Percentiles rank a stretch among this genome's conserved stretches.
Evolutionary conservation across 2,113 vertebrate genomes (phyloP).

Genomic region (Xiphias gladius): DNA sequence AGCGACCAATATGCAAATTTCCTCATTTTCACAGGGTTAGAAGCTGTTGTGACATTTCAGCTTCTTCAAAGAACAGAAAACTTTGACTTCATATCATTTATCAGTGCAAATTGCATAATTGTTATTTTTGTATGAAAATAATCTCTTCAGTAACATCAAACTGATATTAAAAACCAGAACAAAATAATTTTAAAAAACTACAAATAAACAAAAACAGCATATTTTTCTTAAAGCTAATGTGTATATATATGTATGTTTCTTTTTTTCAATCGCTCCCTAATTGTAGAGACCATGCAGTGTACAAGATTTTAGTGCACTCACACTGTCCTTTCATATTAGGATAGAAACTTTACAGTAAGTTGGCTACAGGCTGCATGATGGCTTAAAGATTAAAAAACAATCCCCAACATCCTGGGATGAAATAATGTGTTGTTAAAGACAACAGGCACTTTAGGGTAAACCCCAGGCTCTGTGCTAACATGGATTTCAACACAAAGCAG

Average conservation of each 20-base stretch:
- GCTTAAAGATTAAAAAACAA: constrained; percentile 13
- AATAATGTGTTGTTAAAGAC: constrained; percentile 32
- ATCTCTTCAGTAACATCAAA: constrained; percentile 11
- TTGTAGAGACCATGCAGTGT: not conserved
- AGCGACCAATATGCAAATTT: not conserved
- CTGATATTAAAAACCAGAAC: constrained; percentile 7
- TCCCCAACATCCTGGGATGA: not conserved
- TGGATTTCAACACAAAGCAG: constrained; percentile 50
- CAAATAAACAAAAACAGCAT: not conserved
- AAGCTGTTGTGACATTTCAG: not conserved
- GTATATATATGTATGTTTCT: not conserved
- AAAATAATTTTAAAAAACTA: not conserved
- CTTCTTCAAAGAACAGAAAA: not conserved
- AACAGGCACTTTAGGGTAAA: constrained; percentile 52
- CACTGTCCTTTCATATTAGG: not conserved
- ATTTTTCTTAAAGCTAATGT: not conserved
- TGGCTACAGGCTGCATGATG: not conserved
- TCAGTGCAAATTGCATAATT: constrained; percentile 26
- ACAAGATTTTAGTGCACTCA: constrained; percentile 4
- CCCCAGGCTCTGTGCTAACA: constrained; percentile 30
- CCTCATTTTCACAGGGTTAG: not conserved
- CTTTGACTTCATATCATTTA: not conserved
- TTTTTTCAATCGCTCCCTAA: not conserved
- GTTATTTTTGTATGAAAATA: constrained; percentile 45
- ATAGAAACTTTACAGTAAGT: not conserved